phyloP scores from a whole-genome alignment of 1,140 invertebrate genomes.

The Drosophila pruinosa region DNA sequence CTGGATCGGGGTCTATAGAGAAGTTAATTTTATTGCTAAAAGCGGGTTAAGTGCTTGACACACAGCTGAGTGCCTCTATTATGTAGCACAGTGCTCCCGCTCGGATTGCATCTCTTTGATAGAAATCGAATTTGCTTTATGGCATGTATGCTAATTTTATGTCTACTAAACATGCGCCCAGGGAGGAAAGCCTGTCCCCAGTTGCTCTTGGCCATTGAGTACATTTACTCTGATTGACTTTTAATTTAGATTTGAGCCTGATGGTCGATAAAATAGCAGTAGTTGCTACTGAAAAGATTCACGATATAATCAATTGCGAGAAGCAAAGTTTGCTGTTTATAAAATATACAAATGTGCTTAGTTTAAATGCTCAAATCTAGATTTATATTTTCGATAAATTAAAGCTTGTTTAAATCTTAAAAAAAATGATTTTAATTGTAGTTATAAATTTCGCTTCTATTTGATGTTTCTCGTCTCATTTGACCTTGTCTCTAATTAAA shows the following conservation, averaged over 20 bases:
- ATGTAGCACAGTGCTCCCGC: constrained; percentile 13
- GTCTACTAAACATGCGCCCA: constrained; percentile 42
- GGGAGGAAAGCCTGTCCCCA: not conserved
- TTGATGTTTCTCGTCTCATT: no score
- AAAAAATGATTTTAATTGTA: no score
- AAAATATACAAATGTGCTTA: no score
- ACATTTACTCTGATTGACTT: constrained; percentile 58
- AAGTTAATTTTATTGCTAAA: constrained; percentile 83
- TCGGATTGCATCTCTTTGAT: constrained; percentile 38
- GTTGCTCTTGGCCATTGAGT: constrained; percentile 6
- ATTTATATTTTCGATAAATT: no score
- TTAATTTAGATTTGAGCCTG: constrained; percentile 59
- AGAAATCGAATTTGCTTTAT: constrained; percentile 82
- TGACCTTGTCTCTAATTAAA: no score
- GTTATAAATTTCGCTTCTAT: no score
- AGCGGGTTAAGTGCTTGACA: constrained; percentile 77
- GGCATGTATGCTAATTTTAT: constrained; percentile 77
- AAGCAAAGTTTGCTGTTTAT: no score
- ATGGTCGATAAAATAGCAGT: not conserved
- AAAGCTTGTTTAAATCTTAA: no score
- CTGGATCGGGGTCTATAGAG: constrained; percentile 43
- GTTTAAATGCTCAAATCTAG: no score
- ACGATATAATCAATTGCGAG: not conserved
- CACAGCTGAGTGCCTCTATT: constrained; percentile 69
- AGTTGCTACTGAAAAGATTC: not conserved